A percentile compares a stretch with the other conserved stretches of the same genome.
phyloP scores from a whole-genome alignment of 2,888 invertebrate genomes.

The Myopa tessellatipennis region DNA sequence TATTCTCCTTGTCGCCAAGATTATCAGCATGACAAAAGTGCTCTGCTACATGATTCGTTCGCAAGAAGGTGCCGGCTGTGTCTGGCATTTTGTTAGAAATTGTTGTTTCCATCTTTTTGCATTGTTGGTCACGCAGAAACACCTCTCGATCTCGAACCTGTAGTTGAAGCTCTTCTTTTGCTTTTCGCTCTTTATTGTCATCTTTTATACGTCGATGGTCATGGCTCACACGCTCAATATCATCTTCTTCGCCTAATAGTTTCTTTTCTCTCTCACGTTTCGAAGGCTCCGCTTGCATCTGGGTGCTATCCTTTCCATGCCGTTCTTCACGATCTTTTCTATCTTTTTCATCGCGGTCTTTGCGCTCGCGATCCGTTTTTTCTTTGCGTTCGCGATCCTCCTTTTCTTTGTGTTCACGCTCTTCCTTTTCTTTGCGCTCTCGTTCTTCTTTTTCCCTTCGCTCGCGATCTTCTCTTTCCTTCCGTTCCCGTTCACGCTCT shows the following conservation, averaged over 20 bases:
- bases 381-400: conserved; percentile 56
- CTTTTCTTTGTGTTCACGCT: conserved; percentile 56
- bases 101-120: conserved; percentile 38
- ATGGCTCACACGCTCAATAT: neutral
- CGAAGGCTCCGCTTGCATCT: conserved; percentile 62
- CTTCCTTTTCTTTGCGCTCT: conserved; percentile 57
- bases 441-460: conserved; percentile 56
- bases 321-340: conserved; percentile 51
- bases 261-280: conserved; percentile 13
- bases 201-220: conserved; percentile 63
- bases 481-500: conserved; percentile 46
- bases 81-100: conserved; percentile 38
- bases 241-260: neutral
- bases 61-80: conserved; percentile 21
- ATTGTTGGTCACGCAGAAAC: conserved; percentile 48
- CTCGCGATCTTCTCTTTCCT: conserved; percentile 50
- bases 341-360: conserved; percentile 54
- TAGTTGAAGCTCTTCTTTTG: conserved; percentile 62
- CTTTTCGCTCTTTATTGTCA: conserved; percentile 55
- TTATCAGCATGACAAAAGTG: conserved; percentile 52
- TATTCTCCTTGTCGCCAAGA: conserved; percentile 60
- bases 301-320: conserved; percentile 59
- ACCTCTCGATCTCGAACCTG: conserved; percentile 55
- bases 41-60: conserved; percentile 48
- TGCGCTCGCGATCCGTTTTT: conserved; percentile 49